Conservation (phyloP, 2,113 vertebrate species). For the Puntigrus tetrazona region DNA sequence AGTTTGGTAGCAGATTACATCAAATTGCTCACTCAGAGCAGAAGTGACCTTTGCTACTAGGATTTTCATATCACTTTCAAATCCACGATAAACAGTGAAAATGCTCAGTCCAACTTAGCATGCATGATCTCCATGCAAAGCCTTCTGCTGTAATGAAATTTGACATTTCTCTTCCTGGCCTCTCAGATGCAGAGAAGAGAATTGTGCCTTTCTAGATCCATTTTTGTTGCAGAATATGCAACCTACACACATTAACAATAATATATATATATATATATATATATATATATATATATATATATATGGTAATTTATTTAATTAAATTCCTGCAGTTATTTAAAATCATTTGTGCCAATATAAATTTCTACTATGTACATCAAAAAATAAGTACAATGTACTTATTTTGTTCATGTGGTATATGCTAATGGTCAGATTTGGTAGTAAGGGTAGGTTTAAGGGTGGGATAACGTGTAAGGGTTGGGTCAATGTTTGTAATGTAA, state of each 20-base stretch:
- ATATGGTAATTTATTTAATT: no score
- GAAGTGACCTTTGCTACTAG: slow-evolving; percentile 2
- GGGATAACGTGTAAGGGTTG: no score
- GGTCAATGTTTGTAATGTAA: no score
- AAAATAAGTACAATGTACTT: no score
- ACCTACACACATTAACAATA: background rate
- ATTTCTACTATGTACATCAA: no score
- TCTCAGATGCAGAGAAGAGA: background rate
- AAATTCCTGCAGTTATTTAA: no score
- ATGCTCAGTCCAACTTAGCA: slow-evolving; percentile 4
- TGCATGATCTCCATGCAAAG: background rate
- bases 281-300: no score
- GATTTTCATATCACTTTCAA: slow-evolving; percentile 42
- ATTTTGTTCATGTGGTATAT: no score
- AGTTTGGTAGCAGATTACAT: slow-evolving; percentile 3
- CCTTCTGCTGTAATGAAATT: slow-evolving; percentile 10
- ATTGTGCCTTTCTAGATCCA: background rate
- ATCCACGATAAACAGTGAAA: slow-evolving; percentile 9
- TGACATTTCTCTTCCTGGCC: background rate
- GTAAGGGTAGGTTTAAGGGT: no score
- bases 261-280: background rate
- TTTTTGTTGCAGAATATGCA: background rate
- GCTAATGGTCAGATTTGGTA: no score
- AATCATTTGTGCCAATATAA: no score
- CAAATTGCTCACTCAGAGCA: background rate